These are phyloP conservation scores for Tenebrosternarchus preto DNA, from an alignment of 2,113 vertebrate genomes.

Conservation along the genomic window DNA sequence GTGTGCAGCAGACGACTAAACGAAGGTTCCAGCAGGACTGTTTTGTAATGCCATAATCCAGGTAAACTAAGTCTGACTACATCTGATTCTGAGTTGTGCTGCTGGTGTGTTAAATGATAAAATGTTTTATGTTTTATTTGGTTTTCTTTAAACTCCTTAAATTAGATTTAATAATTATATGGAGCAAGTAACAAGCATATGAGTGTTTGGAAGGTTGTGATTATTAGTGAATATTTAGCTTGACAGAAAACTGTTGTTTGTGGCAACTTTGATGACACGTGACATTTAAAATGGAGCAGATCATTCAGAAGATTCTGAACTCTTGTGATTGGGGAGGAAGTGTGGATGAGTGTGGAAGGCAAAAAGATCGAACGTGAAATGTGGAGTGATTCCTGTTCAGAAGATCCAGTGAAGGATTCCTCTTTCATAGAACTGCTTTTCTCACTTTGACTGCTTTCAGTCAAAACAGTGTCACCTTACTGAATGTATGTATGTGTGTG, in stretches of 20 bases:
- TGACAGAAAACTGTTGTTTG: neutral
- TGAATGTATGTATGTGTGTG: too few relatives aligned
- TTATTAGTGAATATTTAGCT: neutral
- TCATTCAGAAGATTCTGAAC: neutral
- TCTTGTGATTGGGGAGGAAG: neutral
- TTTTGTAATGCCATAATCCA: neutral
- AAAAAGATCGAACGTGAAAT: neutral
- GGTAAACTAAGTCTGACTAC: slow-evolving; percentile 27
- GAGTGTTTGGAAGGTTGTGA: neutral
- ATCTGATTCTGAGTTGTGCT: neutral
- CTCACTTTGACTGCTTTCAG: too few relatives aligned
- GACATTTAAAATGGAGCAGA: neutral
- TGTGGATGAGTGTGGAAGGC: neutral
- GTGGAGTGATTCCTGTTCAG: neutral
- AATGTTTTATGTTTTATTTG: neutral
- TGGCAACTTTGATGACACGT: neutral
- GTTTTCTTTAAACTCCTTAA: neutral
- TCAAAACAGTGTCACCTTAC: too few relatives aligned
- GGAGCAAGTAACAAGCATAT: neutral
- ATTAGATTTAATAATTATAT: neutral
- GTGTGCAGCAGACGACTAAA: neutral
- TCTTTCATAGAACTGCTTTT: too few relatives aligned
- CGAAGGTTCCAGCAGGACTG: slow-evolving; percentile 8
- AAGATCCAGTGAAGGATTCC: neutral
- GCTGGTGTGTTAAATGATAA: neutral